These are phyloP conservation scores for Acanthurus tractus DNA, from an alignment of 2,797 vertebrate species.

Conservation along the genomic window DNA sequence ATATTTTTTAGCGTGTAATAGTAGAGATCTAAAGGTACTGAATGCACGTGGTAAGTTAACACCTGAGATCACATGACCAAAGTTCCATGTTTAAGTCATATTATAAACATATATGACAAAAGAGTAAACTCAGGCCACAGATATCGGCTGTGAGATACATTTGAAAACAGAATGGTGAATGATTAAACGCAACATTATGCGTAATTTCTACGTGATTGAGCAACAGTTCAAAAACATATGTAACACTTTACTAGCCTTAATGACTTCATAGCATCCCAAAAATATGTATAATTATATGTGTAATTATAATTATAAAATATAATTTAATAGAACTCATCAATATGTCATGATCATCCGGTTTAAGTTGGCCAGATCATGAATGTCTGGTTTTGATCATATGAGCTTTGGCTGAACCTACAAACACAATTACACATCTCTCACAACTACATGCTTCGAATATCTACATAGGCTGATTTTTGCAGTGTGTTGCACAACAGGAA, in stretches of 20 bases:
- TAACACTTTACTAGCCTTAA: not conserved
- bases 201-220: not conserved
- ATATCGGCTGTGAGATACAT: not conserved
- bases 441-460: too few species aligned
- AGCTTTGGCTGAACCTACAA: not conserved
- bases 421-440: not conserved
- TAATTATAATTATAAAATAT: not conserved
- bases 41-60: not conserved
- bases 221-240: not conserved
- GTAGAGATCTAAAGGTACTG: not conserved
- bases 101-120: not conserved
- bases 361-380: not conserved
- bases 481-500: not conserved
- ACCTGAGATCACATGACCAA: not conserved
- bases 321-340: not conserved
- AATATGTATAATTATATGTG: not conserved
- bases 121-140: not conserved
- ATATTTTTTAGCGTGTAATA: not conserved
- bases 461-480: not conserved
- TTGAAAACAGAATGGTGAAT: not conserved
- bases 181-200: not conserved
- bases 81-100: not conserved
- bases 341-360: not conserved
- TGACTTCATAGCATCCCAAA: not conserved
- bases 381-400: not conserved